These are phyloP conservation scores for Deilephila elpenor DNA, from an alignment of 2,888 invertebrate genomes.

Conservation along the genomic window DNA sequence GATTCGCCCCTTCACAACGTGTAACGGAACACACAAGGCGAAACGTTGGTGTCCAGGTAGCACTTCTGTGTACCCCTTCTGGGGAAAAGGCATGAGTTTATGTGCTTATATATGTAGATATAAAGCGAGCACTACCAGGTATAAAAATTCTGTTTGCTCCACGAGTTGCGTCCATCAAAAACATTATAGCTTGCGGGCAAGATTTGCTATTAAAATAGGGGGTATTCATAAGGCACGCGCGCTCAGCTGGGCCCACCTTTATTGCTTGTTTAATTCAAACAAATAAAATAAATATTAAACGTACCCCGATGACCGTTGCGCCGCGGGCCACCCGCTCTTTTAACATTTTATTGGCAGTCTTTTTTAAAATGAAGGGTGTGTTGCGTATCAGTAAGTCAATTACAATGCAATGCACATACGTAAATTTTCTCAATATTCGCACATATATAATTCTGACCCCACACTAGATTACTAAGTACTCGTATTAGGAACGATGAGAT, in stretches of 20 bases:
- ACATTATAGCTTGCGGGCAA: background rate
- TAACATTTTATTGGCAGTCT: slow-evolving; percentile 28
- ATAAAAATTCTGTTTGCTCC: background rate
- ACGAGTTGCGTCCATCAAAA: background rate
- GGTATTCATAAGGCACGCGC: slow-evolving; percentile 47
- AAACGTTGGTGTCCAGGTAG: too few species aligned
- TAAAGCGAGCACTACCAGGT: too few species aligned
- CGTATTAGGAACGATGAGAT: too few species aligned
- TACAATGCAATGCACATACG: background rate
- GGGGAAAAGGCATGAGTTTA: too few species aligned
- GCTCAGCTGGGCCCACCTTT: slow-evolving; percentile 52
- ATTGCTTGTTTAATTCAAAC: slow-evolving; percentile 63
- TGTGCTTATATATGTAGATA: too few species aligned
- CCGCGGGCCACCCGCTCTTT: slow-evolving; percentile 45
- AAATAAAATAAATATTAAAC: slow-evolving; percentile 58
- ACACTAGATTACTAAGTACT: too few species aligned
- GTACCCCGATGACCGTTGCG: slow-evolving; percentile 53
- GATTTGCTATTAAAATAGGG: slow-evolving; percentile 4
- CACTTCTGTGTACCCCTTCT: too few species aligned
- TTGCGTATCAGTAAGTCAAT: slow-evolving; percentile 9
- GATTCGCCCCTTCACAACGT: too few species aligned
- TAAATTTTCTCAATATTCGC: background rate
- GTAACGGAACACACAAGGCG: too few species aligned
- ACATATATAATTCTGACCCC: too few species aligned
- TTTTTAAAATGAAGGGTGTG: background rate